A percentile compares a stretch with the other conserved stretches of the same genome.
Evolutionary conservation across 1,140 invertebrate genomes (phyloP).

Genomic region (Lordiphosa mommai): DNA sequence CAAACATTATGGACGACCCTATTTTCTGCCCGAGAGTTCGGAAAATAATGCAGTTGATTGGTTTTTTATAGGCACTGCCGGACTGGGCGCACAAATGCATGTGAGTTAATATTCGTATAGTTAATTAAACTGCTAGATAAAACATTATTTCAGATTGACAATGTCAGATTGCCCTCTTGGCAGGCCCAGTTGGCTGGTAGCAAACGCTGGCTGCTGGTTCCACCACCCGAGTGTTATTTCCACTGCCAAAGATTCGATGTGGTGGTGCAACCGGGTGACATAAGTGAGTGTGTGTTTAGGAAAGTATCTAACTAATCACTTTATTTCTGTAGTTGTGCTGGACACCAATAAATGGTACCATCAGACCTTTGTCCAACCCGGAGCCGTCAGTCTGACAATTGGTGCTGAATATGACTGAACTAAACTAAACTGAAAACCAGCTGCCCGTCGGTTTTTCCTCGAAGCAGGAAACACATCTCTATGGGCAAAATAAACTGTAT

Average conservation of each 20-base stretch:
- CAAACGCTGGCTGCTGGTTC: constrained; percentile 93
- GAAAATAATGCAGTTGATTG: constrained; percentile 94
- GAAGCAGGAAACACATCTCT: constrained; percentile 40
- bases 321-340: constrained; percentile 87
- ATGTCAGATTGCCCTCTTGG: constrained; percentile 95
- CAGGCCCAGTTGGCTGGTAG: constrained; percentile 93
- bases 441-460: constrained; percentile 28
- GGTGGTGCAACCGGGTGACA: constrained; percentile 91
- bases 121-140: not conserved
- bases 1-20: constrained; percentile 90
- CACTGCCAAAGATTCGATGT: constrained; percentile 86
- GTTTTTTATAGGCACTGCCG: constrained; percentile 97
- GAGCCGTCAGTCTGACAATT: constrained; percentile 95
- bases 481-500: constrained; percentile 40
- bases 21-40: constrained; percentile 91
- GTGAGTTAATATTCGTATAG: constrained; percentile 81
- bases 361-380: constrained; percentile 90
- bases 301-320: not conserved
- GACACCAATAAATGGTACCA: constrained; percentile 98
- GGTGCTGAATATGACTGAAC: constrained; percentile 95
- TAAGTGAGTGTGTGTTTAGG: constrained; percentile 84
- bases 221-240: constrained; percentile 93
- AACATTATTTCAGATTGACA: constrained; percentile 87
- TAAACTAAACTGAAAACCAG: too few relatives aligned
- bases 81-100: constrained; percentile 96